Conservation (phyloP, 2,797 vertebrate species). For the Numenius phaeopus region DNA sequence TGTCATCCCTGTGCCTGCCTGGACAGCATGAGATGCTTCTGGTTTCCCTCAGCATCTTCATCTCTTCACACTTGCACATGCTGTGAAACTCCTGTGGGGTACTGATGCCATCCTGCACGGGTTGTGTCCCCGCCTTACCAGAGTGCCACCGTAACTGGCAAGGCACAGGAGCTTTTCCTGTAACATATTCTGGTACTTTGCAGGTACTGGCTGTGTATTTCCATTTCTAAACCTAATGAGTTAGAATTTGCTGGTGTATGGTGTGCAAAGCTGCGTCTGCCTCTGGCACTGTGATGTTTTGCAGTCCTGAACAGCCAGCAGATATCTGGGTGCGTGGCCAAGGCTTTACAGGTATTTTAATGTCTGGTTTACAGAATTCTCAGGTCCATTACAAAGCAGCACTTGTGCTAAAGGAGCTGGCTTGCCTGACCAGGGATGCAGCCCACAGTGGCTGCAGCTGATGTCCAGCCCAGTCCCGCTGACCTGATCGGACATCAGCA, state of each 20-base stretch:
- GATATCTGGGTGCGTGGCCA: neutral
- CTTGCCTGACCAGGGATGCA: rapidly evolving
- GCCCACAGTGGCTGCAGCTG: rapidly evolving
- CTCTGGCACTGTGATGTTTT: neutral
- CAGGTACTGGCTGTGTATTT: rapidly evolving
- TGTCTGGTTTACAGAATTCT: neutral
- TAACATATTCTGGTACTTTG: neutral
- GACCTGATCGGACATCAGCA: rapidly evolving
- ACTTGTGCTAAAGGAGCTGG: neutral
- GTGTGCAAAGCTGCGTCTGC: neutral
- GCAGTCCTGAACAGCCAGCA: neutral
- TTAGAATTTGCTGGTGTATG: neutral
- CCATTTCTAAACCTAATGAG: neutral
- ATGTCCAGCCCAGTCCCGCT: neutral
- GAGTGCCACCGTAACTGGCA: neutral
- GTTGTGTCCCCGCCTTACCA: neutral
- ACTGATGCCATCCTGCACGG: rapidly evolving
- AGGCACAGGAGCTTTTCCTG: neutral
- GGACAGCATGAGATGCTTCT: neutral
- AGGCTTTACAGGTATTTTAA: neutral
- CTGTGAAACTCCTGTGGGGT: neutral
- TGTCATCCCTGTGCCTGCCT: neutral
- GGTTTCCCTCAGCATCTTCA: neutral
- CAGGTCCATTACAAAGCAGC: neutral
- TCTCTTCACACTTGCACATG: neutral